Percentiles rank a stretch among this genome's conserved stretches.
phyloP scores from a whole-genome alignment of 92 coral and sea anemone species.

The Anthopleura xanthogrammica region DNA sequence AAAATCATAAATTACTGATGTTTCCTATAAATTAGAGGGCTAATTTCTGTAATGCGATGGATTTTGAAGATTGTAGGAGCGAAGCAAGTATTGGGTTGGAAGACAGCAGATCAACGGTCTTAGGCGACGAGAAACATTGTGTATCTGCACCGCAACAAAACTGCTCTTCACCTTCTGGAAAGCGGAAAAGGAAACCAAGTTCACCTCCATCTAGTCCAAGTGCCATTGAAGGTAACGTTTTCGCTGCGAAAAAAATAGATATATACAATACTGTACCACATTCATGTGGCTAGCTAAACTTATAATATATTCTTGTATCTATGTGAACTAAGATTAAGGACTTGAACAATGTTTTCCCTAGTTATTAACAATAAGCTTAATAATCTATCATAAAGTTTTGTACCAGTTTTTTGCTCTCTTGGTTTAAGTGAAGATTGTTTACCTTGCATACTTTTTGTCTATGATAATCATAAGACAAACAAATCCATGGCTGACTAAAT shows the following conservation, averaged over 20 bases:
- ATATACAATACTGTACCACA: neutral
- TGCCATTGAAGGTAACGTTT: conserved; percentile 65
- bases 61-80: conserved; percentile 70
- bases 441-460: no score
- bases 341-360: no score
- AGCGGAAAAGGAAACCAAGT: conserved; percentile 68
- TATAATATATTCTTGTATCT: neutral
- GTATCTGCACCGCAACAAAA: conserved; percentile 8
- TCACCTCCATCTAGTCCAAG: conserved; percentile 85
- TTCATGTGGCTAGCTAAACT: neutral
- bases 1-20: neutral
- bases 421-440: no score
- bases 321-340: no score
- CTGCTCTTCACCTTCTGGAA: conserved; percentile 52
- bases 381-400: neutral
- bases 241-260: neutral
- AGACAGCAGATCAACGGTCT: conserved; percentile 12
- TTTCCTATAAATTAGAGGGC: neutral
- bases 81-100: conserved; percentile 82
- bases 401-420: neutral
- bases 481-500: neutral
- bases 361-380: neutral
- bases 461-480: no score
- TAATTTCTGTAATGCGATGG: conserved; percentile 29
- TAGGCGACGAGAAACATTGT: conserved; percentile 14